phyloP scores from a whole-genome alignment of 2,113 vertebrate genomes.

The Penelope pileata region DNA sequence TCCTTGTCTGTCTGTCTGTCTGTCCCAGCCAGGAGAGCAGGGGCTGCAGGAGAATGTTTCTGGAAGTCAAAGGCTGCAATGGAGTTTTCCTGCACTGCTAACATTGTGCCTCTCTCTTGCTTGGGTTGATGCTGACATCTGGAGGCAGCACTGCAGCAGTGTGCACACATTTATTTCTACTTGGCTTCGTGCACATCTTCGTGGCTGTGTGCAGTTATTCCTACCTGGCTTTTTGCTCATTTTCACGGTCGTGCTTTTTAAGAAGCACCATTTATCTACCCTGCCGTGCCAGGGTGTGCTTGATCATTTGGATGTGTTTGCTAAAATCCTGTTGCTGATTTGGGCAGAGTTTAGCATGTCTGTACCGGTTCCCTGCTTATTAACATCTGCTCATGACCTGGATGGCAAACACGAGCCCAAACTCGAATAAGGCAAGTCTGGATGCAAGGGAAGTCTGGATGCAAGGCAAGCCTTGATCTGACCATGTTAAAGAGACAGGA shows the following conservation, averaged over 20 bases:
- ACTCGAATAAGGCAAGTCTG: neutral
- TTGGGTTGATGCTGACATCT: constrained; percentile 73
- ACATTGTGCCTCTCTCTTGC: neutral
- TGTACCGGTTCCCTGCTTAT: neutral
- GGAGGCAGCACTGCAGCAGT: neutral
- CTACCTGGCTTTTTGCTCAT: neutral
- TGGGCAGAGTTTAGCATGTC: neutral
- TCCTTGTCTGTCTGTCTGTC: too few species aligned
- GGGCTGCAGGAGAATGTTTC: neutral
- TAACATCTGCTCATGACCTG: fast-evolving
- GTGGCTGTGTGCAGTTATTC: neutral
- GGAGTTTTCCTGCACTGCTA: fast-evolving
- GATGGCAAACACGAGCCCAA: neutral
- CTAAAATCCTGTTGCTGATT: neutral
- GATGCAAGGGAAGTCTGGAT: neutral
- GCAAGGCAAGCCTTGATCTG: neutral
- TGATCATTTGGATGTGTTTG: neutral
- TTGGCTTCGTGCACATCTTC: neutral
- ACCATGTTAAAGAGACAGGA: neutral
- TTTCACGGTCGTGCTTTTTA: fast-evolving
- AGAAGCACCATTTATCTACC: neutral
- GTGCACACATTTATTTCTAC: neutral
- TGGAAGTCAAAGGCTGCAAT: neutral
- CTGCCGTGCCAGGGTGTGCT: neutral
- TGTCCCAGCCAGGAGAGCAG: neutral